Evolutionary conservation across 2,113 vertebrate species (phyloP), one percentile per base, ranked within the genome.

Genomic region (Chauna torquata): DNA sequence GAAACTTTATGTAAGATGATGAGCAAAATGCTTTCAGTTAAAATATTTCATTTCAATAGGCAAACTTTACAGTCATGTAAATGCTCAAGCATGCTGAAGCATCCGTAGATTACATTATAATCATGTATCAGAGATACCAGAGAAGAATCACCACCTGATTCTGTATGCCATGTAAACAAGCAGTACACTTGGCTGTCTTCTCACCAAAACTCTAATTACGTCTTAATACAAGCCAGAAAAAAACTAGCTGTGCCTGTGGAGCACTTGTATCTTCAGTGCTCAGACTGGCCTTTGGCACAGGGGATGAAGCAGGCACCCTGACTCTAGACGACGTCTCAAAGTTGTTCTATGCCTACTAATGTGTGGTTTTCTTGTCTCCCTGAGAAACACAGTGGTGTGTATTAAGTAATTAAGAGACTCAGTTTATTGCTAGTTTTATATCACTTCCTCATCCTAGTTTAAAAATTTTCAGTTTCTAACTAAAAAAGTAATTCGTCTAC

Each of bases 181-280:
- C 30, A 49, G n/a, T 30, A 34, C 36, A 64, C 5, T 79, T 84
- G 14, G 50, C 11, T 42, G 15, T 47, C 30, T 89, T 66, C 72
- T 79, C 20, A 24, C n/a, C 20, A 55, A 24, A 79, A 66, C 34
- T 71, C 16, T 58, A 24, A 16, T 28, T 84, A 27, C 24, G 15
- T 2, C 52, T 66, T 66, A 54, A 32, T 71, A 22, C 19, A 34
- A 79, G 52, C 59, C 27, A 22, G 16, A 42, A 16, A 28, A 88
- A 34, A 65, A 7, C n/a, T 49, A 66, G 38, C 36, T n/a, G 8
- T 68, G 9, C 20, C 40, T 8, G 24, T 47, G 14, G 19, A 36
- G 14, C 1, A 0, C 12, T 72, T 1, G 0, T 32, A 42, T 49
- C n/a, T 11, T 40, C 20, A 32, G 16, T 54, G 54, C 52, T 58